Conservation (phyloP, 2,113 vertebrate species). For the Potamarius usumacintae region DNA sequence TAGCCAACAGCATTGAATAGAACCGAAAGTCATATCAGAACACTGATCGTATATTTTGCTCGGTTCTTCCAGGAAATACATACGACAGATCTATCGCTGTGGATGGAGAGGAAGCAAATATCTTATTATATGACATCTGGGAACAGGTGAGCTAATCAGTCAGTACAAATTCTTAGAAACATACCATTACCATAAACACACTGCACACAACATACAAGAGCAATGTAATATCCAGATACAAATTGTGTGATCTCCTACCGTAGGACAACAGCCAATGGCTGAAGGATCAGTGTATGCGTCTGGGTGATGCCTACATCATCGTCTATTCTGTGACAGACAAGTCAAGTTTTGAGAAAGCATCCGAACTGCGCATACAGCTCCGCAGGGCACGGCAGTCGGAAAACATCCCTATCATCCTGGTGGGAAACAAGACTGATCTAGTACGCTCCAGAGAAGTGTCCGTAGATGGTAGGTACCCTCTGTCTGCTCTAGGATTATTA, state of each 20-base stretch:
- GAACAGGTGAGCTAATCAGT: conserved; percentile 82
- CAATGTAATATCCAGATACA: neutral
- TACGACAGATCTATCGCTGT: conserved; percentile 92
- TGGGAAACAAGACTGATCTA: conserved; percentile 97
- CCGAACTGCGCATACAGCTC: conserved; percentile 93
- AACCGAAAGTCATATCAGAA: neutral
- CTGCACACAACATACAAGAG: neutral
- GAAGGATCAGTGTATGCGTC: conserved; percentile 94
- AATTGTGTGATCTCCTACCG: conserved; percentile 18
- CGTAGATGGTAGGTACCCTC: conserved; percentile 84
- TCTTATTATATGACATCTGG: conserved; percentile 96
- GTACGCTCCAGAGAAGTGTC: conserved; percentile 96
- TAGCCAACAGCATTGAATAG: neutral
- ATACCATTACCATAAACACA: neutral
- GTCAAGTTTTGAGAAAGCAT: conserved; percentile 96
- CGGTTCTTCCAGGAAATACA: conserved; percentile 80
- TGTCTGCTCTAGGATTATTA: neutral
- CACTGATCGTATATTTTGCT: conserved; percentile 13
- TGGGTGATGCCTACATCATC: conserved; percentile 97
- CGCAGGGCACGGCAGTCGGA: conserved; percentile 91
- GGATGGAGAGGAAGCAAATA: conserved; percentile 91
- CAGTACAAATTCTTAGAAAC: neutral
- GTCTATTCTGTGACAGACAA: conserved; percentile 98
- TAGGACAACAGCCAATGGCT: conserved; percentile 93
- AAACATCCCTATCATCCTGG: conserved; percentile 97